Evolutionary conservation across 2,113 vertebrate genomes (phyloP), one percentile per base, ranked within the genome.

Genomic region (Tyrannus savana): DNA sequence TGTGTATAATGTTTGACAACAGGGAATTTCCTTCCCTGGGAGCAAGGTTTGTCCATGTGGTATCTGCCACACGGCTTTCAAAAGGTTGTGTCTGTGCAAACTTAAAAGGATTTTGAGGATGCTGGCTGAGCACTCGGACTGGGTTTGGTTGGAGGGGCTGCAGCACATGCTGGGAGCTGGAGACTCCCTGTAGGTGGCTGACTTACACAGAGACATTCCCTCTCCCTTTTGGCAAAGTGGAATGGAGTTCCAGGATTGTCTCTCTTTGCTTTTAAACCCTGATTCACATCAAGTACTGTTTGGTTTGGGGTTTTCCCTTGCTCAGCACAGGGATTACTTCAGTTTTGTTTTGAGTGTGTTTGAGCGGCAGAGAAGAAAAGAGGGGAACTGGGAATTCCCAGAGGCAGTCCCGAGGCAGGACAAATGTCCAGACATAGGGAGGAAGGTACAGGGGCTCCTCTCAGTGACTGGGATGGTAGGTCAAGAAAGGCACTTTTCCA

Each of bases 381-480:
- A 66, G 3, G 0, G 6, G 9, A 17, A 19, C 15, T 47, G 46
- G 18, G 14, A 68, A 73, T 84, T 80, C 30, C 27, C 33, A 46
- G 58, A 41, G 47, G 27, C 3, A 0, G 1, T 55, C 35, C 31
- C 46, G 27, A 63, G 14, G 1, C 22, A 64, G 16, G 30, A 33
- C 4, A 41, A 84, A 49, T 46, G 9, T 6, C 12, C 4, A 21
- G 37, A 7, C 7, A 6, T 23, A 8, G 31, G 35, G 46, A 39
- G 18, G 10, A 52, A 58, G 13, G 12, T 10, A 3, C 31, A 69
- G 60, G 11, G 19, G 23, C 42, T 82, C 19, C 42, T 49, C 74
- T 74, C 49, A 7, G 8, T 3, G 0, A 0, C 4, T 23, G 30
- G 39, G 13, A 30, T 46, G 21, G 15, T 9, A 35, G 50, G 23